These are phyloP conservation scores for Augochlora pura DNA, from an alignment of 1,140 invertebrate species.

Conservation along the genomic window DNA sequence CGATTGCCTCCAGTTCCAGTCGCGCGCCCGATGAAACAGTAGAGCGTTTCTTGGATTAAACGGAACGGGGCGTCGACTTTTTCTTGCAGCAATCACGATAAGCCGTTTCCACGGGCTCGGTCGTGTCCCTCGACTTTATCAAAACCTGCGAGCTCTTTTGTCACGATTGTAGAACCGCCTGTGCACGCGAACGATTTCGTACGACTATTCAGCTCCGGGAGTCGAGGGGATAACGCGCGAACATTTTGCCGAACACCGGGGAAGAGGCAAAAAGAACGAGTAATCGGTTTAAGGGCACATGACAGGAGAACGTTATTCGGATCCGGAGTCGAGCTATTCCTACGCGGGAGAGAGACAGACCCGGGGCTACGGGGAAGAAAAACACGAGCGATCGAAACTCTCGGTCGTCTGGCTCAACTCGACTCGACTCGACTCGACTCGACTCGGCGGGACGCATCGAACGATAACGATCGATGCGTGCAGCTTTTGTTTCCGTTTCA, in stretches of 20 bases:
- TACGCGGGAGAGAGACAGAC: too few relatives aligned
- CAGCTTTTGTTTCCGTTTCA: constrained; percentile 6
- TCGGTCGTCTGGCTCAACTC: neutral
- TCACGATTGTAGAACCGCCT: neutral
- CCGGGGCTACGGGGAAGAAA: neutral
- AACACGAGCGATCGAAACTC: neutral
- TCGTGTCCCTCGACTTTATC: constrained; percentile 4
- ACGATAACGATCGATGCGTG: constrained; percentile 34
- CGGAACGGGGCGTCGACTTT: constrained; percentile 40
- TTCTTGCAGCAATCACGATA: constrained; percentile 23
- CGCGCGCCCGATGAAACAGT: neutral
- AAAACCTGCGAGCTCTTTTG: neutral
- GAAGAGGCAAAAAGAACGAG: neutral
- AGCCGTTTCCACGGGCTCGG: constrained; percentile 40
- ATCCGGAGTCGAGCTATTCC: neutral
- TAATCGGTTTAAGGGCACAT: constrained; percentile 22
- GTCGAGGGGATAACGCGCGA: constrained; percentile 26
- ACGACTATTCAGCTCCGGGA: constrained; percentile 14
- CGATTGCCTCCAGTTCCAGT: neutral
- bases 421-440: neutral
- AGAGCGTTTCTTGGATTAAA: constrained; percentile 25
- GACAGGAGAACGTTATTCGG: constrained; percentile 24
- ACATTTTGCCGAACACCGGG: neutral
- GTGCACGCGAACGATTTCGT: neutral
- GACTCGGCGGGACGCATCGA: constrained; percentile 6